Percentiles rank a stretch among this genome's conserved stretches.
phyloP scores from a whole-genome alignment of 2,113 vertebrate genomes.

The Peromyscus leucopus region DNA sequence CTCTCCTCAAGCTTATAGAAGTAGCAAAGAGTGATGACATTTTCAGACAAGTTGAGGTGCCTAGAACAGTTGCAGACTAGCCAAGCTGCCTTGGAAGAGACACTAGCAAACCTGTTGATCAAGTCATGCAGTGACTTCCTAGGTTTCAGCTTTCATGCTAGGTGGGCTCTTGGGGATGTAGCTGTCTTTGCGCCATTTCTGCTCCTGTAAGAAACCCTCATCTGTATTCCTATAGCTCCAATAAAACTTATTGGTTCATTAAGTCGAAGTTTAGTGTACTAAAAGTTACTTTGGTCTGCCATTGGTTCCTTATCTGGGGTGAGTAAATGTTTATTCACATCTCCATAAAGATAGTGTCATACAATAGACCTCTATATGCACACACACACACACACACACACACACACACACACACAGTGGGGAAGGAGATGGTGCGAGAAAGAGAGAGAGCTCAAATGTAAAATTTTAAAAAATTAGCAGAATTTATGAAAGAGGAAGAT shows the following conservation, averaged over 20 bases:
- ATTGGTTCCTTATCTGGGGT: not conserved
- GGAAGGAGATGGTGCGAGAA: not conserved
- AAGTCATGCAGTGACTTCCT: not conserved
- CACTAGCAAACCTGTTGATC: not conserved
- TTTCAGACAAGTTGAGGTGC: not conserved
- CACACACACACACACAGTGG: not conserved
- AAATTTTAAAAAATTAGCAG: constrained; percentile 15
- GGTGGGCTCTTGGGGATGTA: not conserved
- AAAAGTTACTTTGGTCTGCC: not conserved
- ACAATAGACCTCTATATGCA: not conserved
- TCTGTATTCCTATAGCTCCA: not conserved
- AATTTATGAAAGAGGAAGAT: constrained; percentile 19
- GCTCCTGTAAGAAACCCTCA: not conserved
- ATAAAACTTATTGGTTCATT: not conserved
- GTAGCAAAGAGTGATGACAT: not conserved
- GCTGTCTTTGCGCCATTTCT: not conserved
- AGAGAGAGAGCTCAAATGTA: not conserved
- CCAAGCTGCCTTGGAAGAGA: not conserved
- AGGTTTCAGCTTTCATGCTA: not conserved
- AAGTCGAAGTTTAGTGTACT: not conserved
- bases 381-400: not conserved
- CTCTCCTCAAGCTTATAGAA: not conserved
- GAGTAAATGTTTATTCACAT: not conserved
- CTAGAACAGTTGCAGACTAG: not conserved
- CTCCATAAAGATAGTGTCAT: not conserved